Evolutionary conservation across 2,797 vertebrate genomes (phyloP), one percentile per base, ranked within the genome.

Genomic region (Agapornis canus): DNA sequence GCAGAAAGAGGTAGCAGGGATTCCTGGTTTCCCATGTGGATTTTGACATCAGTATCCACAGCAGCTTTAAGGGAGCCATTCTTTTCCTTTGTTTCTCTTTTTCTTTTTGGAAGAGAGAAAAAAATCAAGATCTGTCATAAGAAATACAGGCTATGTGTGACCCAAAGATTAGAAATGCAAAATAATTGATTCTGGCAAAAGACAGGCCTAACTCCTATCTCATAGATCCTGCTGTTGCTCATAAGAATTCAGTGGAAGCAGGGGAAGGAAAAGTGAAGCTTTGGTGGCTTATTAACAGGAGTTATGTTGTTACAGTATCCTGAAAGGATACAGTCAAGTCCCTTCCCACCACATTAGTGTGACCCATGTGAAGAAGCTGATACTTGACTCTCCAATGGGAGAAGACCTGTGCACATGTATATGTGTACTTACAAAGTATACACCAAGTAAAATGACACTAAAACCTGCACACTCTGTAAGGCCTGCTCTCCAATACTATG

Each of bases 301-400:
- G 27, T 52, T n/a, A 40, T 1, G 0, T n/a, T 51, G 43, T 35
- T 60, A 79, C 35, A 73, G 23, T 49, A 73, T 5, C 43, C 75
- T 42, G 63, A 52, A 84, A 79, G 88, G 52, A 45, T 13, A 19
- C 3, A 63, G 29, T 52, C 56, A 43, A 11, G 73, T 79, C 77
- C 66, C 79, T 65, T 70, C n/a, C 27, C n/a, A 47, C 5, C 31
- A 54, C 23, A 32, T 27, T 56, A 40, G 23, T 12, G 22, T 51
- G 9, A 76, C 6, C 10, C 15, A 8, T 6, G 21, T 12, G 39
- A 85, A n/a, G 82, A 82, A 89, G 61, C 0, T 73, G 15, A 56
- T 9, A 56, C 9, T 9, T 39, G 0, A 3, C 43, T 37, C 56
- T 64, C 10, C 0, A 0, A 25, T 10, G 4, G 18, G 21, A 69